A percentile compares a stretch with the other conserved stretches of the same genome.
phyloP scores from a whole-genome alignment of 2,888 invertebrate genomes.

The Strigamia transsilvanica region DNA sequence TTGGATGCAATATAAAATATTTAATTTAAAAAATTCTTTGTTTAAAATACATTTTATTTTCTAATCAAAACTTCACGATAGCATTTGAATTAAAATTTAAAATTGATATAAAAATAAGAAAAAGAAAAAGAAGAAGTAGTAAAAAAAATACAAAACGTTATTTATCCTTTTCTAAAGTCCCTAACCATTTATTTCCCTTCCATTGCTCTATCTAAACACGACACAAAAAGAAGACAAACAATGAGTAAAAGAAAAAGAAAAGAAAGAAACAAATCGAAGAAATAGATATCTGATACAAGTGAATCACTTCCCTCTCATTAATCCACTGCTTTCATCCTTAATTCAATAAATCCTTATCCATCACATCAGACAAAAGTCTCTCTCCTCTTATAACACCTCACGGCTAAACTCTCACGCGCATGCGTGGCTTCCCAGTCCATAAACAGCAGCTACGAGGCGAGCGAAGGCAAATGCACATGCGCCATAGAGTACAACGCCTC shows the following conservation, averaged over 20 bases:
- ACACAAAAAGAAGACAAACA: too few species aligned
- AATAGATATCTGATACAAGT: slow-evolving; percentile 11
- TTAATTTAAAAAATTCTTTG: too few species aligned
- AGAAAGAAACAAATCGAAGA: neutral
- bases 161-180: too few species aligned
- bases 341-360: slow-evolving; percentile 35
- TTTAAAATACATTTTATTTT: too few species aligned
- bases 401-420: slow-evolving; percentile 18
- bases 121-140: too few species aligned
- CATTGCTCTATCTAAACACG: too few species aligned
- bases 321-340: slow-evolving; percentile 19
- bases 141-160: too few species aligned
- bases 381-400: slow-evolving; percentile 19
- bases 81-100: too few species aligned
- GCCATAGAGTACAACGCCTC: neutral
- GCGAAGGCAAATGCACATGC: neutral
- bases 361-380: slow-evolving; percentile 14
- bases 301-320: slow-evolving; percentile 10
- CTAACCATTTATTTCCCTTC: too few species aligned
- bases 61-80: too few species aligned
- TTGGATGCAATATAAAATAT: neutral
- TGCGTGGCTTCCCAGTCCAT: slow-evolving; percentile 31
- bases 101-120: too few species aligned
- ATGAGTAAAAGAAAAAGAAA: neutral
- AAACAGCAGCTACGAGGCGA: neutral